These are phyloP conservation scores for Pagrus major DNA, from an alignment of 2,113 vertebrate species.

Conservation along the genomic window DNA sequence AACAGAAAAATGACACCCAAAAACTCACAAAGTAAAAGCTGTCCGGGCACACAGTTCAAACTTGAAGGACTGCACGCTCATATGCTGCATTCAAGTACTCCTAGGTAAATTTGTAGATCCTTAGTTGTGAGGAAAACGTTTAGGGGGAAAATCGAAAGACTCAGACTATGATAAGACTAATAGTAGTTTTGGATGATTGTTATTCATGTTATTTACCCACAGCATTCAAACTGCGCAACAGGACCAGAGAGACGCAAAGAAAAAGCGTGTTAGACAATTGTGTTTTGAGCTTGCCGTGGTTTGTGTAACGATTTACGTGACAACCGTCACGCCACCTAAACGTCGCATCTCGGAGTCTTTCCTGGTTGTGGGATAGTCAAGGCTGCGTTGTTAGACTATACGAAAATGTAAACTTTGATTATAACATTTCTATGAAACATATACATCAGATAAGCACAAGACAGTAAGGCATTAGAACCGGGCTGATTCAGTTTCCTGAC, in stretches of 20 bases:
- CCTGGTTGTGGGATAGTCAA: background rate
- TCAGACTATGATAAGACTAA: background rate
- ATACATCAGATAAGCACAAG: background rate
- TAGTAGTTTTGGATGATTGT: fast-evolving
- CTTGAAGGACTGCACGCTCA: background rate
- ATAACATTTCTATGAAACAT: background rate
- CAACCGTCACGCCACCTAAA: background rate
- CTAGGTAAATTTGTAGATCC: background rate
- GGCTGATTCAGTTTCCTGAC: too few species aligned
- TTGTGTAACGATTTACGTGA: too few species aligned
- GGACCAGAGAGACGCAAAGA: background rate
- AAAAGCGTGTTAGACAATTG: too few species aligned
- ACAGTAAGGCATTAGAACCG: background rate
- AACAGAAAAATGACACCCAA: fast-evolving
- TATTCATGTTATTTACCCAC: background rate
- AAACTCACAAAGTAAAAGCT: background rate
- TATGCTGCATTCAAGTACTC: slow-evolving; percentile 30
- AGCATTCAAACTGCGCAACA: fast-evolving
- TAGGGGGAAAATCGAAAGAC: background rate
- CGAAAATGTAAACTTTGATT: background rate
- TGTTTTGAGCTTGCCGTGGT: background rate
- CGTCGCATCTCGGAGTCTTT: slow-evolving; percentile 10
- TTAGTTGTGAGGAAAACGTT: background rate
- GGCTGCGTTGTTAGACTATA: too few species aligned
- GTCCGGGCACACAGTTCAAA: background rate